These are phyloP conservation scores for Catharus minimus DNA, from an alignment of 2,113 vertebrate species.

Conservation along the genomic window DNA sequence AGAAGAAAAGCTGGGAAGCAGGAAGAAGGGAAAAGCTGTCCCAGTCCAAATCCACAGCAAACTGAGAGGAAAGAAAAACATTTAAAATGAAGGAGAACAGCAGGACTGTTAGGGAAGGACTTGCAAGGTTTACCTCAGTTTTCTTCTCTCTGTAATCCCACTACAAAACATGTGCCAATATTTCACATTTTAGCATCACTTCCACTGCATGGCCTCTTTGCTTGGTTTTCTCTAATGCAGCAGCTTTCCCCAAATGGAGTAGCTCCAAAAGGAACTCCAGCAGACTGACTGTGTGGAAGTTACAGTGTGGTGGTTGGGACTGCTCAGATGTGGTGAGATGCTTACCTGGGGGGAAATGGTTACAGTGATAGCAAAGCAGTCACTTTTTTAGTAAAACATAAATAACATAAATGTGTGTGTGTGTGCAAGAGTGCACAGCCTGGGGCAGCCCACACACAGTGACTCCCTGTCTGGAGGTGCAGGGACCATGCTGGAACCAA, in stretches of 20 bases:
- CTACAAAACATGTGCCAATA: fast-evolving
- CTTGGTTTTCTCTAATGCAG: neutral
- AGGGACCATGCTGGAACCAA: fast-evolving
- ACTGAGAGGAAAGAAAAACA: neutral
- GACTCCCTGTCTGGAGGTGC: neutral
- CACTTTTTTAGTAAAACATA: neutral
- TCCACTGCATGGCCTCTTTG: neutral
- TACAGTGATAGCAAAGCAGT: neutral
- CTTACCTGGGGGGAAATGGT: neutral
- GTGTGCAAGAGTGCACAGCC: neutral
- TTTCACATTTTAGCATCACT: neutral
- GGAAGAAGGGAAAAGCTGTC: neutral
- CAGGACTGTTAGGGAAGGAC: neutral
- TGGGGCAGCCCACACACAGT: fast-evolving
- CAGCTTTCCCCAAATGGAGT: neutral
- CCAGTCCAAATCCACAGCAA: neutral
- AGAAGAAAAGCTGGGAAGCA: neutral
- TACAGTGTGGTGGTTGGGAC: fast-evolving
- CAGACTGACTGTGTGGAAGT: neutral
- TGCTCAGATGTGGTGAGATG: fast-evolving
- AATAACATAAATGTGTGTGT: neutral
- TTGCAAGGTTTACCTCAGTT: neutral
- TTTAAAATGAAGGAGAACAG: neutral
- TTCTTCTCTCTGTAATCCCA: neutral
- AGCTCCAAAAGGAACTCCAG: neutral